A percentile compares a stretch with the other conserved stretches of the same genome.
Conservation (phyloP, 2,797 vertebrate species). For the Potorous gilbertii region DNA sequence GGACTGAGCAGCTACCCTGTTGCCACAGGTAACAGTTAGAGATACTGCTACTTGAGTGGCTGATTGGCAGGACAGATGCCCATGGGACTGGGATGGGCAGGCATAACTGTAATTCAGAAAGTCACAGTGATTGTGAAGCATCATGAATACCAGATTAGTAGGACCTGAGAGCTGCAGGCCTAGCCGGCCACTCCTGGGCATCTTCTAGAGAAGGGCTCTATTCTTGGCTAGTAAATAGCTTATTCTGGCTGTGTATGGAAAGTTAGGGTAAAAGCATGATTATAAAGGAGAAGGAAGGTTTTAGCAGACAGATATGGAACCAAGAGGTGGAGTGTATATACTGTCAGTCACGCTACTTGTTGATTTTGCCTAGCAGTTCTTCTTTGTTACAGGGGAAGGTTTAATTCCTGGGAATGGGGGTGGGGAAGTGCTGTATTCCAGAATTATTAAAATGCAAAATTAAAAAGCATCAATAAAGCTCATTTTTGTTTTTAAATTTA, state of each 20-base stretch:
- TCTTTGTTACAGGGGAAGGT: neutral
- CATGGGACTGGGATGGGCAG: neutral
- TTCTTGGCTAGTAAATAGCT: neutral
- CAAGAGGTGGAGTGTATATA: neutral
- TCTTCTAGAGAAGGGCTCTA: neutral
- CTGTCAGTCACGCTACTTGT: neutral
- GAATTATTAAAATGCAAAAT: neutral
- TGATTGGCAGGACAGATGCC: neutral
- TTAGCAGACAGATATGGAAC: neutral
- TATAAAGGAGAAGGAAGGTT: neutral
- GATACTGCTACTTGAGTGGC: neutral
- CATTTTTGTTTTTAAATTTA: neutral
- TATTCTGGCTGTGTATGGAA: neutral
- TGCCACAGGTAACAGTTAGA: neutral
- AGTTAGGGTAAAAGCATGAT: neutral
- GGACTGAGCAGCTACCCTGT: neutral
- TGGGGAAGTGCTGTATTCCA: neutral
- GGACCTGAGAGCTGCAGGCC: neutral
- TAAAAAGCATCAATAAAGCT: neutral
- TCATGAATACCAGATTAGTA: neutral
- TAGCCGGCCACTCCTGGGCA: neutral
- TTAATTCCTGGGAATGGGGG: neutral
- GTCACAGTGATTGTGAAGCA: neutral
- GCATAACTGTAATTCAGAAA: neutral
- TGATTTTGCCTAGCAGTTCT: neutral